Evolutionary conservation across 2,888 invertebrate species (phyloP), one percentile per base, ranked within the genome.

Genomic region (Pammene aurita): DNA sequence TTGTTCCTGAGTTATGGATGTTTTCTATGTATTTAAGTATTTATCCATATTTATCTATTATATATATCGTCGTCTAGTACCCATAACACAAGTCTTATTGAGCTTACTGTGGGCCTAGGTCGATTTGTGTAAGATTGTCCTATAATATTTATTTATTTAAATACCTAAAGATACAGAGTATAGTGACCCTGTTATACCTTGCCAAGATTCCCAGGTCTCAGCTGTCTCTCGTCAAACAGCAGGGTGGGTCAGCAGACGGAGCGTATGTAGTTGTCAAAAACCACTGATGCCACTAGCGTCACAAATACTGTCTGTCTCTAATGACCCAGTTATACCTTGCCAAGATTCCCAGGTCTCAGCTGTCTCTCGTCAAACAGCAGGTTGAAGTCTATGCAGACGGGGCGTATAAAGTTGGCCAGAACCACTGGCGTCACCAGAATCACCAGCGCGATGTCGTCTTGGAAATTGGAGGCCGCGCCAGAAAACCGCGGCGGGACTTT

Each of bases 401-500:
- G 93, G 60, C 79, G 78, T 1, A 93, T 84, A 66, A 78, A 77
- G 5, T 78, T 72, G 34, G 83, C 84, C 54, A 92, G 82, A 6
- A 76, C 70, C 5, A 87, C 86, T 0, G 86, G 75, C n/a, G 76
- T 76, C 11, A 85, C 77, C 34, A 93, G 74, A 10, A 89, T 74
- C 41, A 93, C 62, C n/a, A 93, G 75, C 0, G 93, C 92, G 18
- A 93, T 80, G 75, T 93, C 93, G 0, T 93, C 93, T 26, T 88
- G 90, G 72, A 87, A 93, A 75, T 91, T 89, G 14, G 88, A 86
- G 11, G 73, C 62, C 72, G 80, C 78, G 72, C 93, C 93, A 67
- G 84, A 85, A 77, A 90, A 93, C 0, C 83, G 77, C 2, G 78
- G 74, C 35, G 89, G 89, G 11, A 85, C 72, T 11, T 83, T 73